These are phyloP conservation scores for Salpingus planirostris DNA, from an alignment of 2,888 invertebrate genomes.

Conservation along the genomic window DNA sequence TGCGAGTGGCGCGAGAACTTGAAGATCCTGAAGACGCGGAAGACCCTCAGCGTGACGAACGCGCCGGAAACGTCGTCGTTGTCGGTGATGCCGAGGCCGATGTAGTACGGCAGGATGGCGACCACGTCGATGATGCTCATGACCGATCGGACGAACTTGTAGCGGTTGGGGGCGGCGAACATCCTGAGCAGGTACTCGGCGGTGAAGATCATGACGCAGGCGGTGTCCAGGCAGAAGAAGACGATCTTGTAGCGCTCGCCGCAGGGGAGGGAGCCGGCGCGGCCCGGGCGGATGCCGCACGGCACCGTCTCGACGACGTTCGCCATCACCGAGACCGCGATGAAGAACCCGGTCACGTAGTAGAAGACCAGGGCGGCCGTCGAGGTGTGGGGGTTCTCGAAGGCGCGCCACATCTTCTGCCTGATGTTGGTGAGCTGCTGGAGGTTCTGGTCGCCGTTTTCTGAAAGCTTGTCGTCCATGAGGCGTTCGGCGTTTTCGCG, in stretches of 20 bases:
- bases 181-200: slow-evolving; percentile 92
- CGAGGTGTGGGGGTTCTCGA: slow-evolving; percentile 98
- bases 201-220: slow-evolving; percentile 99
- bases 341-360: slow-evolving; percentile 99
- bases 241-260: slow-evolving; percentile 97
- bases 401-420: slow-evolving; percentile 98
- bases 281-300: slow-evolving; percentile 79
- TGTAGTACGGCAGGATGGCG: slow-evolving; percentile 98
- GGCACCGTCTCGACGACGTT: slow-evolving; percentile 98
- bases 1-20: slow-evolving; percentile 99
- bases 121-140: slow-evolving; percentile 99
- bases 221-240: slow-evolving; percentile 99
- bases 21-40: slow-evolving; percentile 99
- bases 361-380: slow-evolving; percentile 99
- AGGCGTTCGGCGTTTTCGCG: slow-evolving; percentile 97
- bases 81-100: slow-evolving; percentile 94
- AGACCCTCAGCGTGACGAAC: slow-evolving; percentile 96
- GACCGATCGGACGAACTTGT: slow-evolving; percentile 94
- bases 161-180: slow-evolving; percentile 97
- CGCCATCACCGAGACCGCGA: slow-evolving; percentile 98
- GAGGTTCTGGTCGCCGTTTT: slow-evolving; percentile 83
- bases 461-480: slow-evolving; percentile 92
- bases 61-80: slow-evolving; percentile 99
- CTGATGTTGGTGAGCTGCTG: slow-evolving; percentile 81
- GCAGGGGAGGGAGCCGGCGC: slow-evolving; percentile 84